These are phyloP conservation scores for Eristalinus aeneus DNA, from an alignment of 2,888 invertebrate genomes.

Conservation along the genomic window DNA sequence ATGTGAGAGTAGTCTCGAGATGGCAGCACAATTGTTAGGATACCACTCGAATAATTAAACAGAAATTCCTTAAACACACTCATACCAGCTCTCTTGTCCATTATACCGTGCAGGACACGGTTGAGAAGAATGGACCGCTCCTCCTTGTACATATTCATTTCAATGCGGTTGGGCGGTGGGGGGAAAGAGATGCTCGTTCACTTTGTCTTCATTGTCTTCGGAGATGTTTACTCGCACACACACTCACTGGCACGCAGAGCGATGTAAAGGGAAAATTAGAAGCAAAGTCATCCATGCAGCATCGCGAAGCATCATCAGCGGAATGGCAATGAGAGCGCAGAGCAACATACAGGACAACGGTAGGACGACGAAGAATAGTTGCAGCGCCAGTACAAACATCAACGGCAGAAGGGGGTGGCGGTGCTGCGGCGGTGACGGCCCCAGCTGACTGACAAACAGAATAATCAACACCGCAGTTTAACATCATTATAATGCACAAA, in stretches of 20 bases:
- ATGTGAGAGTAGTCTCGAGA: neutral
- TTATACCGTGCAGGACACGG: neutral
- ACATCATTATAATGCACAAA: slow-evolving; percentile 70
- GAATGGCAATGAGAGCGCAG: slow-evolving; percentile 62
- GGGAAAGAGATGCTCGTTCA: slow-evolving; percentile 52
- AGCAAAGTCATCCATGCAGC: slow-evolving; percentile 62
- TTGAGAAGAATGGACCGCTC: neutral
- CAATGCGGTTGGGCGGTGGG: slow-evolving; percentile 48
- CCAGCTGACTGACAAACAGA: slow-evolving; percentile 60
- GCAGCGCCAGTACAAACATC: neutral
- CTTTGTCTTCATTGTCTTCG: slow-evolving; percentile 62
- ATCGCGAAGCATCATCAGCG: slow-evolving; percentile 50
- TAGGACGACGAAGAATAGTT: slow-evolving; percentile 38
- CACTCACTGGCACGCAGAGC: neutral
- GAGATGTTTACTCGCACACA: slow-evolving; percentile 10
- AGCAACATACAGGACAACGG: slow-evolving; percentile 34
- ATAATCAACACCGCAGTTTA: slow-evolving; percentile 70
- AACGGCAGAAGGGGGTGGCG: neutral
- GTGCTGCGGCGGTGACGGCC: slow-evolving; percentile 11
- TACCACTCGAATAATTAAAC: slow-evolving; percentile 47
- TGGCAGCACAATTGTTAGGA: neutral
- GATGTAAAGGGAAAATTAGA: slow-evolving; percentile 42
- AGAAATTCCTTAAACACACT: slow-evolving; percentile 32
- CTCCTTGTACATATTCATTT: slow-evolving; percentile 37
- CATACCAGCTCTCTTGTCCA: neutral